These are phyloP conservation scores for Atherinosoma microstoma DNA, from an alignment of 2,797 vertebrate species.

Conservation along the genomic window DNA sequence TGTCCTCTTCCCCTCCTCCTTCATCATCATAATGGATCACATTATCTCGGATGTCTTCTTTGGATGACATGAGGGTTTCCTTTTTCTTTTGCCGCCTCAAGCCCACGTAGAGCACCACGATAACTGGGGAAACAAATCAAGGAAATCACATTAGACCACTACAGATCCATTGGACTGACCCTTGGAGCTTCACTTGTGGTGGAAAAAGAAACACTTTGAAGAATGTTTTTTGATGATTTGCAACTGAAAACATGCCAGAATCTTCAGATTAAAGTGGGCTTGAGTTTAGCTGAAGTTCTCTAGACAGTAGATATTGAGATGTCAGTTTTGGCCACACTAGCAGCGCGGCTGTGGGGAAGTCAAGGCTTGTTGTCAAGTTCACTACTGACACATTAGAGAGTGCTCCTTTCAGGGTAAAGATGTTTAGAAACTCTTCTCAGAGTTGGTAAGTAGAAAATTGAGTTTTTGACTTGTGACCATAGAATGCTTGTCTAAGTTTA, in stretches of 20 bases:
- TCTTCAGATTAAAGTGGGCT: background rate
- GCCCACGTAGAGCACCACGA: slow-evolving; percentile 95
- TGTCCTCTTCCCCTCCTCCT: slow-evolving; percentile 97
- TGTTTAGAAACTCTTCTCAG: background rate
- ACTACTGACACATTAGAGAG: background rate
- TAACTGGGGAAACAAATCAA: slow-evolving; percentile 77
- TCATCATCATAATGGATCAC: slow-evolving; percentile 99
- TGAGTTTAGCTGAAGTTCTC: background rate
- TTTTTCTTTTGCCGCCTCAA: slow-evolving; percentile 95
- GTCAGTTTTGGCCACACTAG: background rate
- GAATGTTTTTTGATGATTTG: background rate
- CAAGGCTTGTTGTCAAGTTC: background rate
- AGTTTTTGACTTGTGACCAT: background rate
- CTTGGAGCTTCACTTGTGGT: background rate
- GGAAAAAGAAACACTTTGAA: background rate
- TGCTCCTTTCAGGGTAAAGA: background rate
- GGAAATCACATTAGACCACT: slow-evolving; percentile 3
- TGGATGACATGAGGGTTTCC: slow-evolving; percentile 97
- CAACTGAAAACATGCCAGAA: background rate
- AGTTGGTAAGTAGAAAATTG: background rate
- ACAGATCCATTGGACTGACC: background rate
- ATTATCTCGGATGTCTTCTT: slow-evolving; percentile 97
- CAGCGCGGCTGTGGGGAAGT: background rate
- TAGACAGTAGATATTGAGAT: background rate
- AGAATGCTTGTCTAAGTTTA: background rate